phyloP scores from a whole-genome alignment of 2,888 invertebrate genomes.

The Altica lythri region DNA sequence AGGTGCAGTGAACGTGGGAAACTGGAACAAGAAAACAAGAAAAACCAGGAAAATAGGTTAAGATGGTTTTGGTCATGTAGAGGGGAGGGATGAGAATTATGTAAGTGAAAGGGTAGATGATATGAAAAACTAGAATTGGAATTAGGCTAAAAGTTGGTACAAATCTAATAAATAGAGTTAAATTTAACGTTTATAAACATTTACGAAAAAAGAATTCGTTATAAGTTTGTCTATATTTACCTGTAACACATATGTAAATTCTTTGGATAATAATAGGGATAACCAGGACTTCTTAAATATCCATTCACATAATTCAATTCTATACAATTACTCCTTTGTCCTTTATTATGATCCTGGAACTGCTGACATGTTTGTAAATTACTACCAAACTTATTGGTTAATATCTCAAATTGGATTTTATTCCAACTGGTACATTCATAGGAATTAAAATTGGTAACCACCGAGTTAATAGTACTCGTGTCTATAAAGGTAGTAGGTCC shows the following conservation, averaged over 20 bases:
- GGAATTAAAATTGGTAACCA: slow-evolving; percentile 40
- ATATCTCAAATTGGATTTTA: slow-evolving; percentile 35
- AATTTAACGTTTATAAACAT: too few relatives aligned
- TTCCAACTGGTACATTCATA: slow-evolving; percentile 42
- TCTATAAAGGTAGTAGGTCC: slow-evolving; percentile 50
- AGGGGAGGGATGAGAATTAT: too few relatives aligned
- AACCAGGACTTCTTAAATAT: slow-evolving; percentile 56
- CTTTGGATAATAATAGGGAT: slow-evolving; percentile 57
- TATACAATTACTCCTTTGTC: slow-evolving; percentile 45
- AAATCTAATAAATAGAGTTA: too few relatives aligned
- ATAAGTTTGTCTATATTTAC: slow-evolving; percentile 44
- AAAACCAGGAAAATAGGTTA: too few relatives aligned
- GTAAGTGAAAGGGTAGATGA: too few relatives aligned
- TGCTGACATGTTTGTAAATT: slow-evolving; percentile 34
- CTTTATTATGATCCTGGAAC: slow-evolving; percentile 10
- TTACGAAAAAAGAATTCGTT: not conserved
- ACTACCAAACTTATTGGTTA: slow-evolving; percentile 34
- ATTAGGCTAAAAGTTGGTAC: too few relatives aligned
- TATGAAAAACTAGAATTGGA: too few relatives aligned
- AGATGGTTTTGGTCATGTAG: too few relatives aligned
- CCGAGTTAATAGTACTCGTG: slow-evolving; percentile 38
- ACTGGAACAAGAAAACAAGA: too few relatives aligned
- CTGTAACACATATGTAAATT: slow-evolving; percentile 58
- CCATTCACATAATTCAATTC: slow-evolving; percentile 51
- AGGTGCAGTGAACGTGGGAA: too few relatives aligned